phyloP scores from a whole-genome alignment of 64 coral and sea anemone species.

The Actinia equina region DNA sequence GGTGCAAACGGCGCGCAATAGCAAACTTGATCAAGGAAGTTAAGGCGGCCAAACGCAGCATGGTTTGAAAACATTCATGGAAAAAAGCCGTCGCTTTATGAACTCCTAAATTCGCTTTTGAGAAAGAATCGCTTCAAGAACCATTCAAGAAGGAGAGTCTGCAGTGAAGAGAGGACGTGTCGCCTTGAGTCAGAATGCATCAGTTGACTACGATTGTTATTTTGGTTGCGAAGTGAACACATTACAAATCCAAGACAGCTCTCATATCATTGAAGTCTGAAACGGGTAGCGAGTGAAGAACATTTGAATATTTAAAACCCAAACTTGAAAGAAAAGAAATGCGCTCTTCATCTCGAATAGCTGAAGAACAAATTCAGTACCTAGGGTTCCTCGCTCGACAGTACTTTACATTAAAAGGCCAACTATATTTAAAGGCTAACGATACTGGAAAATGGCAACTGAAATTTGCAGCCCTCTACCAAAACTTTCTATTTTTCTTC shows the following conservation, averaged over 20 bases:
- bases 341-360: constrained; percentile 62
- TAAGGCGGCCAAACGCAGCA: background rate
- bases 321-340: constrained; percentile 20
- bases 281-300: background rate
- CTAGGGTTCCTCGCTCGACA: constrained; percentile 59
- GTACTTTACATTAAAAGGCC: constrained; percentile 65
- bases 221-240: constrained; percentile 18
- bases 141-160: background rate
- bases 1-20: constrained; percentile 8
- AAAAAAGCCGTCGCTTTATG: background rate
- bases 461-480: constrained; percentile 80
- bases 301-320: constrained; percentile 4
- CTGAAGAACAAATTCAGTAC: constrained; percentile 72
- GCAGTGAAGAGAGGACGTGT: background rate
- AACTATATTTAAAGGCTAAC: constrained; percentile 52
- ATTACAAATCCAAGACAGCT: background rate
- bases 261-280: background rate
- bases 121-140: background rate
- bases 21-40: constrained; percentile 22
- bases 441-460: constrained; percentile 88
- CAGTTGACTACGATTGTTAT: background rate
- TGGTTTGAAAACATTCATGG: background rate
- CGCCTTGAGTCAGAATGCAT: background rate
- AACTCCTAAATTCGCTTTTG: background rate
- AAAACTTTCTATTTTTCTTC: constrained; percentile 91